Evolutionary conservation across 2,888 invertebrate species (phyloP).

Genomic region (Rapana venosa): DNA sequence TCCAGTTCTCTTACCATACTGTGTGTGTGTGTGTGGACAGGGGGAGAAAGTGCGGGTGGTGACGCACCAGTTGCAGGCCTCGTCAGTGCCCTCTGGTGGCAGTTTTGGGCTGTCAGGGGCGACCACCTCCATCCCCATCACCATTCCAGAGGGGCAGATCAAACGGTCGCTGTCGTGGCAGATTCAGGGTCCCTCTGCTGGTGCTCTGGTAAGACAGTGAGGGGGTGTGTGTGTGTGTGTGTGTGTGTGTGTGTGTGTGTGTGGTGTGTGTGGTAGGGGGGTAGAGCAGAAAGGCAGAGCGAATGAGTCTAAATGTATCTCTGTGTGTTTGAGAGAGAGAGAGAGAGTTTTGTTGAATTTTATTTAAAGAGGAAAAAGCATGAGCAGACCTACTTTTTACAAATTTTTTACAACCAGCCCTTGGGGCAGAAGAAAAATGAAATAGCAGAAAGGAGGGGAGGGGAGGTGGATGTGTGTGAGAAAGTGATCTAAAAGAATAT

Average conservation of each 20-base stretch:
- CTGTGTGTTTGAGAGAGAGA: too few species aligned
- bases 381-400: too few species aligned
- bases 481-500: too few species aligned
- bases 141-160: conserved; percentile 60
- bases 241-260: not conserved
- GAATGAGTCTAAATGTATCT: too few species aligned
- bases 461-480: too few species aligned
- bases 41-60: not conserved
- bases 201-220: conserved; percentile 20
- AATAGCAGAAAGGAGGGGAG: too few species aligned
- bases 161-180: conserved; percentile 73
- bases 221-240: not conserved
- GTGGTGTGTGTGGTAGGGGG: not conserved
- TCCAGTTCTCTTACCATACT: too few species aligned
- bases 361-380: too few species aligned
- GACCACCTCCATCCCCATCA: conserved; percentile 50
- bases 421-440: too few species aligned
- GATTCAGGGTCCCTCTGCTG: conserved; percentile 51
- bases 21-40: not conserved
- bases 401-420: too few species aligned
- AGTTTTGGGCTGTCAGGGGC: conserved; percentile 38
- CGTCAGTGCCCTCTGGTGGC: conserved; percentile 66
- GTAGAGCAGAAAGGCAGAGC: not conserved
- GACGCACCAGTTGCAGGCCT: conserved; percentile 48
- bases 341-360: too few species aligned